Conservation (phyloP, 2,888 invertebrate species). For the Tenodera sinensis region DNA sequence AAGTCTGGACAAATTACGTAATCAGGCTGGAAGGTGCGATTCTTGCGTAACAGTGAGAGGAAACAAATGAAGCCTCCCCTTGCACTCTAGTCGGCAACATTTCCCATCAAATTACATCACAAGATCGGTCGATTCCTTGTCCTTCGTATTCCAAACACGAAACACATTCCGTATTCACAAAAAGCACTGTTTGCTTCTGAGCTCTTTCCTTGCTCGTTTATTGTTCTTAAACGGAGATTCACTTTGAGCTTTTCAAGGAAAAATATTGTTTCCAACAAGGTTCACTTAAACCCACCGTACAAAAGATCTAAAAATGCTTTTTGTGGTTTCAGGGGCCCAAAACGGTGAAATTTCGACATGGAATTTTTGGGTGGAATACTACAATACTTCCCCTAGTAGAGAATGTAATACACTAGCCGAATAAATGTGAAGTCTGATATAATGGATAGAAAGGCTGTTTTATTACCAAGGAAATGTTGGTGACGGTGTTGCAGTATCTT, state of each 20-base stretch:
- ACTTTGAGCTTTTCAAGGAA: neutral
- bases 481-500: no score
- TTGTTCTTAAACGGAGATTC: neutral
- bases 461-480: no score
- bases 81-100: neutral
- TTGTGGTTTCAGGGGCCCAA: no score
- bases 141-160: neutral
- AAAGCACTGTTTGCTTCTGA: neutral
- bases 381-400: no score
- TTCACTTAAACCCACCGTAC: no score
- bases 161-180: neutral
- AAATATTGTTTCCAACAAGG: neutral
- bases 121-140: neutral
- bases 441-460: no score
- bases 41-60: neutral
- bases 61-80: neutral
- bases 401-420: no score
- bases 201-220: neutral
- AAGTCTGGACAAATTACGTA: neutral
- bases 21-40: neutral
- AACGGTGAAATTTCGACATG: no score
- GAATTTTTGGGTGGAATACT: no score
- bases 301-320: no score
- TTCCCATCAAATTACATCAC: neutral
- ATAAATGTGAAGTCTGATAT: no score